Conservation (phyloP, 2,888 invertebrate species). For the Drosophila rellima region DNA sequence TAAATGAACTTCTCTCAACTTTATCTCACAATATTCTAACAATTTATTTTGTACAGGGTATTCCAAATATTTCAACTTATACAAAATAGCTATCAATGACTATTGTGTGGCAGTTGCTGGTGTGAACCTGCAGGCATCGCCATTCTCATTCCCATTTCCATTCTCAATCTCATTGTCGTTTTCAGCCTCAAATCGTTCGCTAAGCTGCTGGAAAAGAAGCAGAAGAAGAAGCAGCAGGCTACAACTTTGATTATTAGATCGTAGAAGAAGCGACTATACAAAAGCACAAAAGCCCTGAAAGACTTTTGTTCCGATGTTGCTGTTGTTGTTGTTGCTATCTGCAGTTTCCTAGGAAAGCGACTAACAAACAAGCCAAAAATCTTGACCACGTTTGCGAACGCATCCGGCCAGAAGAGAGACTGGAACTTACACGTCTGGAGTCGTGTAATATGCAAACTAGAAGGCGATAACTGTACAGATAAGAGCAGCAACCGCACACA, state of each 20-base stretch:
- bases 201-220: slow-evolving; percentile 57
- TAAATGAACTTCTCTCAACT: not conserved
- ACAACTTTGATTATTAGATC: slow-evolving; percentile 62
- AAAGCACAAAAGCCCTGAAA: slow-evolving; percentile 40
- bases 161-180: slow-evolving; percentile 33
- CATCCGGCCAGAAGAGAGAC: slow-evolving; percentile 63
- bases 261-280: slow-evolving; percentile 29
- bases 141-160: slow-evolving; percentile 54
- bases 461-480: slow-evolving; percentile 81
- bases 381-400: slow-evolving; percentile 73
- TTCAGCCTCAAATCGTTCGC: slow-evolving; percentile 61
- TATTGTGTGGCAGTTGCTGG: slow-evolving; percentile 54
- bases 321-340: slow-evolving; percentile 34
- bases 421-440: slow-evolving; percentile 69
- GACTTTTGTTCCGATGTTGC: slow-evolving; percentile 6
- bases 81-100: slow-evolving; percentile 55
- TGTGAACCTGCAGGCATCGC: slow-evolving; percentile 63
- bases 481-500: slow-evolving; percentile 43
- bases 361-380: slow-evolving; percentile 49
- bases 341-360: slow-evolving; percentile 62
- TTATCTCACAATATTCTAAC: not conserved
- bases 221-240: slow-evolving; percentile 40
- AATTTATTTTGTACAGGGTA: slow-evolving; percentile 19
- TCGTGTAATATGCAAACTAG: slow-evolving; percentile 82
- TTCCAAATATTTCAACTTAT: slow-evolving; percentile 5